Evolutionary conservation across 1,140 invertebrate genomes (phyloP).

Genomic region (Nilaparvata lugens): DNA sequence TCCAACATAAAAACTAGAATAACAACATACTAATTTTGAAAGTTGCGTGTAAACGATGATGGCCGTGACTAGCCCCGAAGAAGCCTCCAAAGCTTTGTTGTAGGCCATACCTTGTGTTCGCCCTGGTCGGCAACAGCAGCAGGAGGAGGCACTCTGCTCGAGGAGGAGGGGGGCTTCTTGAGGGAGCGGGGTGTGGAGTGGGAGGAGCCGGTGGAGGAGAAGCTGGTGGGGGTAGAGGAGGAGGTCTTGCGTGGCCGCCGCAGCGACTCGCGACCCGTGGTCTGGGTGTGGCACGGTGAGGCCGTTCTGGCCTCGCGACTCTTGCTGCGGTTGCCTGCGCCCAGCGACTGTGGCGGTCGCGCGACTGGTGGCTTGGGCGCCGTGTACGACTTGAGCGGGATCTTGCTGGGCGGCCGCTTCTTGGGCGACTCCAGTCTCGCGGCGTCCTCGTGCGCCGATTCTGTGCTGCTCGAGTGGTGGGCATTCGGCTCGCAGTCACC

Average conservation of each 20-base stretch:
- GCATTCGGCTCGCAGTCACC: slow-evolving; percentile 38
- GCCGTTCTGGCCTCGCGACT: slow-evolving; percentile 32
- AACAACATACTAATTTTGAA: slow-evolving; percentile 6
- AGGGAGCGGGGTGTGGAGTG: slow-evolving; percentile 22
- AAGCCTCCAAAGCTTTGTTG: slow-evolving; percentile 52
- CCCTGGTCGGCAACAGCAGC: slow-evolving; percentile 28
- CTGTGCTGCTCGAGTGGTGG: slow-evolving; percentile 46
- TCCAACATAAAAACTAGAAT: background rate
- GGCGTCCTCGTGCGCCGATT: slow-evolving; percentile 43
- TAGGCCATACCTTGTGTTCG: slow-evolving; percentile 55
- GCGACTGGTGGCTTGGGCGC: slow-evolving; percentile 47
- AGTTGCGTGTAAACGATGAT: background rate
- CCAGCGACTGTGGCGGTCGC: slow-evolving; percentile 22
- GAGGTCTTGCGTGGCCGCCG: too few species aligned
- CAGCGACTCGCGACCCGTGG: too few species aligned
- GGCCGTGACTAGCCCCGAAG: slow-evolving; percentile 31
- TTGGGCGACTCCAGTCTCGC: slow-evolving; percentile 39
- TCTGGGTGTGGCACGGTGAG: background rate
- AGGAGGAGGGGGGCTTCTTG: slow-evolving; percentile 5
- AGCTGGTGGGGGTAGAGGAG: slow-evolving; percentile 5
- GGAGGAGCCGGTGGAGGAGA: slow-evolving; percentile 29
- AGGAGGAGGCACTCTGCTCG: slow-evolving; percentile 30
- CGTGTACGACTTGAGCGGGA: slow-evolving; percentile 47
- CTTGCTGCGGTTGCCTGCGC: slow-evolving; percentile 28
- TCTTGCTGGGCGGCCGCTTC: slow-evolving; percentile 54